A percentile compares a stretch with the other conserved stretches of the same genome.
Evolutionary conservation across 2,888 invertebrate species (phyloP).

Genomic region (Leptinotarsa haldemani): DNA sequence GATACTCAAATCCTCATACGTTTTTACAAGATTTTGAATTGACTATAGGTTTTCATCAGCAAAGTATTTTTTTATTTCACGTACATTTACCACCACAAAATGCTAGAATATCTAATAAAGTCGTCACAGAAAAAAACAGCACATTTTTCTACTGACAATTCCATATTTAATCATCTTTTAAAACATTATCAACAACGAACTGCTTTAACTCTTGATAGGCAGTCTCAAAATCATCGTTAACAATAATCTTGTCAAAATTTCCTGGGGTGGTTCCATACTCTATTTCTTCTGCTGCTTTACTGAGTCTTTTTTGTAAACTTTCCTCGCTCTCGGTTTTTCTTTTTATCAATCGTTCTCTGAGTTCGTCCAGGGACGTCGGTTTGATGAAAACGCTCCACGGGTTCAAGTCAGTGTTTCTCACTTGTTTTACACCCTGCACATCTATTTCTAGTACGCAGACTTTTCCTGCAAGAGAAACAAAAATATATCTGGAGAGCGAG

Average conservation of each 20-base stretch:
- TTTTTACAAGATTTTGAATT: no score
- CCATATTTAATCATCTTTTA: constrained; percentile 30
- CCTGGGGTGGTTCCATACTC: constrained; percentile 82
- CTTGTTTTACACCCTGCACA: constrained; percentile 91
- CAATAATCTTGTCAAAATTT: constrained; percentile 85
- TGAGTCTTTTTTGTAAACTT: constrained; percentile 80
- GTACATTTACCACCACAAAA: no score
- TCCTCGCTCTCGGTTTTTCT: constrained; percentile 95
- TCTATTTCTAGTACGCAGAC: constrained; percentile 96
- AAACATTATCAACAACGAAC: constrained; percentile 73
- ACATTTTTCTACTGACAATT: background rate
- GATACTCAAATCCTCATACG: no score
- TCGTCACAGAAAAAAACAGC: background rate
- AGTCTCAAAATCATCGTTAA: constrained; percentile 84
- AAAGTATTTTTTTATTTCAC: no score
- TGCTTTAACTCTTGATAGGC: constrained; percentile 82
- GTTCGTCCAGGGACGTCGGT: constrained; percentile 86
- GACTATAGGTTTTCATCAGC: no score
- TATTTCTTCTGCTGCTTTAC: constrained; percentile 83
- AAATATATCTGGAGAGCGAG: background rate
- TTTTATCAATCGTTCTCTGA: constrained; percentile 78
- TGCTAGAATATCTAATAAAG: background rate
- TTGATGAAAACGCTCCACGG: constrained; percentile 90
- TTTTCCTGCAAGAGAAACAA: constrained; percentile 37
- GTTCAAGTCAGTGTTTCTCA: constrained; percentile 77